Evolutionary conservation across 2,797 vertebrate genomes (phyloP).

Genomic region (Oryzias sinensis): DNA sequence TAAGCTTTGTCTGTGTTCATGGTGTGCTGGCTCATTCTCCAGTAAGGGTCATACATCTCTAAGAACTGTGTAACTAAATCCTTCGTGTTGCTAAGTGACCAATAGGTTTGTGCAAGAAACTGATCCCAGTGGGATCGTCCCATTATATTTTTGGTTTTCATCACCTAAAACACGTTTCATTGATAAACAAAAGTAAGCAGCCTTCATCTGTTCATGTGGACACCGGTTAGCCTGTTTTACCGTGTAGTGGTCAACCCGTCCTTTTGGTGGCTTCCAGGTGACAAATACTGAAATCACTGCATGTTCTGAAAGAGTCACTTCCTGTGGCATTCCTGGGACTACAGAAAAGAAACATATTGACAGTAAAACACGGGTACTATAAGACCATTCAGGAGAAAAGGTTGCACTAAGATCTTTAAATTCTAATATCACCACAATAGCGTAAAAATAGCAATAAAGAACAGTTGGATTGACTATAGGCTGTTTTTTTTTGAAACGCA

Average conservation of each 20-base stretch:
- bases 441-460: too few relatives aligned
- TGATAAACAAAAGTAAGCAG: background rate
- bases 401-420: too few relatives aligned
- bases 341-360: slow-evolving; percentile 30
- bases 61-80: slow-evolving; percentile 87
- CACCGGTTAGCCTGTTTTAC: slow-evolving; percentile 55
- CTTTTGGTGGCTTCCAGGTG: slow-evolving; percentile 80
- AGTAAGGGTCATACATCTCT: slow-evolving; percentile 84
- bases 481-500: too few relatives aligned
- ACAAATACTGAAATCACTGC: slow-evolving; percentile 78
- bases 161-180: slow-evolving; percentile 1
- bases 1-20: slow-evolving; percentile 6
- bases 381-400: too few relatives aligned
- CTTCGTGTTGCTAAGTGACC: slow-evolving; percentile 81
- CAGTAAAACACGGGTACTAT: too few relatives aligned
- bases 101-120: slow-evolving; percentile 55
- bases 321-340: slow-evolving; percentile 81
- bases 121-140: slow-evolving; percentile 56
- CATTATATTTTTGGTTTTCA: slow-evolving; percentile 12
- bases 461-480: too few relatives aligned
- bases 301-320: slow-evolving; percentile 77
- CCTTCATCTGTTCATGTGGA: background rate
- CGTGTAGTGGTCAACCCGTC: slow-evolving; percentile 82
- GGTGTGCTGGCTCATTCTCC: slow-evolving; percentile 61
- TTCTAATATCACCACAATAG: too few relatives aligned